Base-by-base conservation (phyloP, 1,140 invertebrate species). In the Lethrus apterus region DNA sequence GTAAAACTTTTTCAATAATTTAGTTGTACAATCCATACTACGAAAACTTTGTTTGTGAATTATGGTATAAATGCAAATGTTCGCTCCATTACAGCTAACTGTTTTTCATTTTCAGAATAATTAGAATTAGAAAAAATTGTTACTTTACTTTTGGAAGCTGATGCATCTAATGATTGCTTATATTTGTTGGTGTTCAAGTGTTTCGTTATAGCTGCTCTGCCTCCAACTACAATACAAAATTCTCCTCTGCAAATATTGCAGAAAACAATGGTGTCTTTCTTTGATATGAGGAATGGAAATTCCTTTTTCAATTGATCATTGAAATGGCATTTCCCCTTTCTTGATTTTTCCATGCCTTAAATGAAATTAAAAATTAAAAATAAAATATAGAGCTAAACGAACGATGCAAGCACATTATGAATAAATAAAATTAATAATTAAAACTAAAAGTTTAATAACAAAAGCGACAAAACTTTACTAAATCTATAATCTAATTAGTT, bases 71-170 rank as follows among this genome's bases (percentile, higher is more conserved):
- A 26, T 26, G 19, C n/a, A 24, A 42, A 23, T 26, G 23, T 48
- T 48, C 46, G 35, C 21, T 48, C 46, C 46, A 48, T 48, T 41
- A 15, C 29, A 41, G 46, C 46, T 48, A 42, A 32, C 26, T 48
- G 46, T 32, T 48, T 48, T 48, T 48, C 21, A 42, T 48, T 20
- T 41, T 41, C 46, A 48, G 46, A 48, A 48, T 48, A 48, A 42
- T 41, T 48, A 30, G 46, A 48, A 48, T 26, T 41, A 15, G 32
- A 26, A 26, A 26, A 42, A 42, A 9, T 30, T 48, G 35, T 48
- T 31, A 48, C 35, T 48, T 30, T 42, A 33, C 36, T 41, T 41
- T 26, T 48, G 17, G 29, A 26, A 26, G 23, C 23, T 26, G 23
- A 26, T n/a, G 23, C 23, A 26, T 26, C 23, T 26, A 26, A 26